Base-by-base conservation (phyloP, 2,113 vertebrate species). In the Lamprotornis superbus region DNA sequence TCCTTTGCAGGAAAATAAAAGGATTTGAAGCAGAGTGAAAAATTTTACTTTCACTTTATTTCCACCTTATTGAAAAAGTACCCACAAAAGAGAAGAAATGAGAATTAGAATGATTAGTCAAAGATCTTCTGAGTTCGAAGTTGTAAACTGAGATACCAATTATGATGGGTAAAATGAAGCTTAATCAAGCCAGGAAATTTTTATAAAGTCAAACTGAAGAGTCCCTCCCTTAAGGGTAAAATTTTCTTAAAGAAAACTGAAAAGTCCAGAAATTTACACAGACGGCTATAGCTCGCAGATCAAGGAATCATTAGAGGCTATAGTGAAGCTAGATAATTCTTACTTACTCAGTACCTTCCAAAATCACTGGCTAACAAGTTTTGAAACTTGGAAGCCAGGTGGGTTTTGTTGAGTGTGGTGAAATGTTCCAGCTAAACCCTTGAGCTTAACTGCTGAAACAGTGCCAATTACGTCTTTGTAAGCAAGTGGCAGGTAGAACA, bases 391-490 rank as follows among this genome's bases (percentile, higher is more conserved):
- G 70, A 84, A 91, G 77, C 22, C 47, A 83, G n/a, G 35, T 83
- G 63, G 11, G 19, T 63, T 92, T 83, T 90, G 47, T 63, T 57
- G 63, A 83, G 31, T 21, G 11, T 87, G 84, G 55, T 4, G 9
- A 89, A 96, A 91, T 60, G 46, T 92, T 94, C 67, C 71, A 91
- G 64, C 37, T 89, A 89, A 95, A 91, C n/a, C 28, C 40, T 85
- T 92, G 31, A 79, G 76, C 67, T 35, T 25, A 79, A 82, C 59
- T 73, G 55, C 89, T 94, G 84, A 91, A 94, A 89, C 23, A 49
- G 59, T 50, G 85, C 92, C 90, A 93, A 7, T 28, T 42, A 80
- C 49, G 30, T 50, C 80, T 92, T 78, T 92, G 80, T 69, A 94
- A 83, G 67, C 64, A 63, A 83, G 68, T 6, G 2, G 64, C 9